These are phyloP conservation scores for Indicator maculatus DNA, from an alignment of 2,113 vertebrate species.

Conservation along the genomic window DNA sequence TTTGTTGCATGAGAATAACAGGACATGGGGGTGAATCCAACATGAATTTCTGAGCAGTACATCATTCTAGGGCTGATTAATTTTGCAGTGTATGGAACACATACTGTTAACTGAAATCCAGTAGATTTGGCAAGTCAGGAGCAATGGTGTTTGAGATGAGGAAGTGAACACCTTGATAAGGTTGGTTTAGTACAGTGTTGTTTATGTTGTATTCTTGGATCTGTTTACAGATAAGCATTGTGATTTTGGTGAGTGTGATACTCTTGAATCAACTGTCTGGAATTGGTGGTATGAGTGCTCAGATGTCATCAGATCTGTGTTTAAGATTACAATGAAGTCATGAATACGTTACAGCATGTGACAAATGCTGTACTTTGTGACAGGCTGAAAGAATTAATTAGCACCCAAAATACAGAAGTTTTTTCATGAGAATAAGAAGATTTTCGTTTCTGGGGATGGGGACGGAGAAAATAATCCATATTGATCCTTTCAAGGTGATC, in stretches of 20 bases:
- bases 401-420: background rate
- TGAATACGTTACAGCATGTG: background rate
- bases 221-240: background rate
- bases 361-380: background rate
- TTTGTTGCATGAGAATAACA: background rate
- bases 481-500: background rate
- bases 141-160: background rate
- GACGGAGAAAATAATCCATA: background rate
- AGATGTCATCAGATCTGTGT: background rate
- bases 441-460: background rate
- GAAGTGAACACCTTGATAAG: background rate
- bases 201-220: background rate
- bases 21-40: background rate
- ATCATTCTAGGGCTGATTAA: background rate
- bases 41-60: background rate
- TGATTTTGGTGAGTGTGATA: background rate
- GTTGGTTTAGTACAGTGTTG: background rate
- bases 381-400: background rate
- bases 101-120: background rate
- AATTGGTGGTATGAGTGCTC: background rate
- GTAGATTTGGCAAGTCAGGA: background rate
- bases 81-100: background rate
- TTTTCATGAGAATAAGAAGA: background rate
- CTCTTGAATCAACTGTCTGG: background rate
- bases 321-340: background rate